These are phyloP conservation scores for Condylura cristata DNA, from an alignment of 2,113 vertebrate species.

Conservation along the genomic window DNA sequence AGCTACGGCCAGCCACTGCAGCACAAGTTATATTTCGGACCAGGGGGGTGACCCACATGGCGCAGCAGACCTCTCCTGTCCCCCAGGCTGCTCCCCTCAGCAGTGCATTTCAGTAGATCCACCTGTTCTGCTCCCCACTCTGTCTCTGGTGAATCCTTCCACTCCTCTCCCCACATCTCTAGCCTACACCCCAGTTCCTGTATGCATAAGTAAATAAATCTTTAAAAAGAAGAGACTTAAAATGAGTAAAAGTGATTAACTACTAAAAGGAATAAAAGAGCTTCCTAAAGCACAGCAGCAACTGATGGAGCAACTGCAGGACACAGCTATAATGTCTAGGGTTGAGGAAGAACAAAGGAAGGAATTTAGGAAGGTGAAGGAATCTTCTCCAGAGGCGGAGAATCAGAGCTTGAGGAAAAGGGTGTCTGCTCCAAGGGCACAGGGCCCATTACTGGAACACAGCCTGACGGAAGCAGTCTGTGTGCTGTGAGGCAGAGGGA, in stretches of 20 bases:
- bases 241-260: neutral
- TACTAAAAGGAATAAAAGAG: neutral
- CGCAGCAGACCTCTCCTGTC: too few relatives aligned
- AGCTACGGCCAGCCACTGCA: too few relatives aligned
- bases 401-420: neutral
- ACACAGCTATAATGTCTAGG: neutral
- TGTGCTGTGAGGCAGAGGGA: neutral
- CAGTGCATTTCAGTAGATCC: too few relatives aligned
- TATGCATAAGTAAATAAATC: too few relatives aligned
- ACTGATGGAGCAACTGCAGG: neutral
- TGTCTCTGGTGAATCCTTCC: too few relatives aligned
- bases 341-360: neutral
- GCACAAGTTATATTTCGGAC: too few relatives aligned
- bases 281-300: neutral
- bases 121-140: too few relatives aligned
- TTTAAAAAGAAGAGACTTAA: too few relatives aligned
- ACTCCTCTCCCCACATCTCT: too few relatives aligned
- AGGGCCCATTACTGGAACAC: neutral
- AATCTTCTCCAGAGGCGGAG: neutral
- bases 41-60: too few relatives aligned
- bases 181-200: too few relatives aligned
- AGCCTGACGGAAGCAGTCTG: neutral
- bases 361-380: neutral
- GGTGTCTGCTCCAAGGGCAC: neutral
- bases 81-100: too few relatives aligned